Evolutionary conservation across 2,797 vertebrate genomes (phyloP).

Genomic region (Numenius phaeopus): DNA sequence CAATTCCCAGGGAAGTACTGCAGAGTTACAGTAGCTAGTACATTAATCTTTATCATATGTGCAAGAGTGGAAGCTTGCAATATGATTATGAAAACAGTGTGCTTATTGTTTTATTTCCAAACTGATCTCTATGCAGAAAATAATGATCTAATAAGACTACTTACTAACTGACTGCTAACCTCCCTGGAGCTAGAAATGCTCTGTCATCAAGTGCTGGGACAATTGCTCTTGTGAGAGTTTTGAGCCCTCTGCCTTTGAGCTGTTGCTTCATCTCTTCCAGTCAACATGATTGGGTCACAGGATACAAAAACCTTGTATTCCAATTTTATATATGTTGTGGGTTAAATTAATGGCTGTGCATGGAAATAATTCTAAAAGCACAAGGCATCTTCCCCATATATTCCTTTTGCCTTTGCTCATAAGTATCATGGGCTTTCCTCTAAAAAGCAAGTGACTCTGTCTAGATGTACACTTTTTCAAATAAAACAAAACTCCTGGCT

Average conservation of each 20-base stretch:
- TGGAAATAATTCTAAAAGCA: background rate
- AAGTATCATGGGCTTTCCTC: background rate
- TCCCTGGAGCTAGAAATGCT: background rate
- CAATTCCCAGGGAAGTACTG: conserved; percentile 21
- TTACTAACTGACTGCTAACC: background rate
- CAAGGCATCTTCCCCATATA: background rate
- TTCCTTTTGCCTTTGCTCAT: background rate
- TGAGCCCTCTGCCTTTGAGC: background rate
- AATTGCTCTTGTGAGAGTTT: background rate
- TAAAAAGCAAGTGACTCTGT: background rate
- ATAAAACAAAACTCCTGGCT: background rate
- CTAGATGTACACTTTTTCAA: background rate
- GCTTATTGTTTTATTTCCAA: conserved; percentile 22
- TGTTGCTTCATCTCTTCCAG: background rate
- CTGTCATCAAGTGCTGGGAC: background rate
- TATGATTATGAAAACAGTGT: background rate
- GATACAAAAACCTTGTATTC: background rate
- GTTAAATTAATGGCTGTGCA: background rate
- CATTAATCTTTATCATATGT: conserved; percentile 48
- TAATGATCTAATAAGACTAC: background rate
- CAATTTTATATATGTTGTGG: background rate
- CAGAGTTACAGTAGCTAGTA: conserved; percentile 25
- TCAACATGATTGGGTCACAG: background rate
- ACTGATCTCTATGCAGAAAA: conserved; percentile 2
- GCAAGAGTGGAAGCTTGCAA: background rate